Base-by-base conservation (phyloP, 92 coral and sea anemone genomes). In the Nematostella vectensis region DNA sequence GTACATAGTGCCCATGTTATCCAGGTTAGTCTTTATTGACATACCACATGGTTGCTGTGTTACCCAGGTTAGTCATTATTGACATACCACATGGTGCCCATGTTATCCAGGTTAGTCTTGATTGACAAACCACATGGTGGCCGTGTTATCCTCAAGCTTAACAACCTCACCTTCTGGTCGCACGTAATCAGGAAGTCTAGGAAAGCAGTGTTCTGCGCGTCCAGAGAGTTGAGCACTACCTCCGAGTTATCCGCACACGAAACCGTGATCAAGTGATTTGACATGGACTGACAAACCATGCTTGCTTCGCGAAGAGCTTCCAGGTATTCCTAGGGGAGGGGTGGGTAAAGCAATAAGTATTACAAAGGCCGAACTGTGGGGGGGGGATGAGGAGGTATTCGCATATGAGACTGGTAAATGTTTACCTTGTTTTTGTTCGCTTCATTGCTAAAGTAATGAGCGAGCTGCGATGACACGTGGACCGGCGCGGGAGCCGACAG, bases 401-500 rank as follows among this genome's bases (percentile, higher is more conserved):
- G n/a, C n/a, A n/a, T n/a, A n/a, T n/a, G n/a, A n/a, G n/a, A n/a
- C n/a, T n/a, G n/a, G n/a, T n/a, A n/a, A n/a, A n/a, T n/a, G n/a
- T n/a, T n/a, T 33, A 33, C 40, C 23, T 91, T 91, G 66, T 63
- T 66, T 45, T 77, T 79, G 1, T 65, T 57, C 3, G 88, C 73
- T 58, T 91, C 96, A 31, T 55, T 65, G 58, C 79, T 71, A 54
- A 65, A 91, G 37, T 82, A 78, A 20, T 82, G 83, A 2, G 98
- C 84, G 6, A 91, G 80, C 16, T 74, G 59, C 0, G 86, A 70
- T 0, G 98, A 85, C 18, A 85, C 77, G 65, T 85, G 85, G 50
- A 91, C 78, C 22, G 98, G 98, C 1, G 95, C 98, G 0, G 98
- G 98, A 9, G 98, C 80, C 51, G 83, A 61, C 3, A 91, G 93